phyloP scores from a whole-genome alignment of 2,888 invertebrate genomes.

The Drosophila mimica region DNA sequence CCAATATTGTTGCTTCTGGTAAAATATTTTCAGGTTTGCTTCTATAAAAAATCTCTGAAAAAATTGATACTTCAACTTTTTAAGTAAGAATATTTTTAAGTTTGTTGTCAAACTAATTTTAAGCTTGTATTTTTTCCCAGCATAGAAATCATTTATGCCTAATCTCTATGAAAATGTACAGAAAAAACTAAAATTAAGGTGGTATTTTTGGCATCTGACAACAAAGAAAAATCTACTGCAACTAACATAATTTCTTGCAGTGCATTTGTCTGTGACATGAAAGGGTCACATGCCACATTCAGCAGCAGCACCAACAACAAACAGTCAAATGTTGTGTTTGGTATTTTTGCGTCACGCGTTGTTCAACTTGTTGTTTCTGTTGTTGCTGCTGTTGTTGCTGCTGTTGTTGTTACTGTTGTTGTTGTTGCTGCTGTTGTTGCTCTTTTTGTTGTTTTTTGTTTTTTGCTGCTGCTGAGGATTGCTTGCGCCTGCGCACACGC shows the following conservation, averaged over 20 bases:
- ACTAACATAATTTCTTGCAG: conserved; percentile 44
- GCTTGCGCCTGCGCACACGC: conserved; percentile 80
- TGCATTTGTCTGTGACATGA: conserved; percentile 58
- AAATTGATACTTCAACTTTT: neutral
- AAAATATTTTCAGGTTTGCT: neutral
- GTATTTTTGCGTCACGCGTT: conserved; percentile 83
- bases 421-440: conserved; percentile 35
- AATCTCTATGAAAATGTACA: neutral
- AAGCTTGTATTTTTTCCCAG: neutral
- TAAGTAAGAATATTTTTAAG: neutral
- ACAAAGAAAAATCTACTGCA: neutral
- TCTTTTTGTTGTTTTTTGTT: neutral
- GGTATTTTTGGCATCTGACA: neutral
- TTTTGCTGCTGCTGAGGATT: conserved; percentile 37
- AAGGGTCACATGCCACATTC: conserved; percentile 66
- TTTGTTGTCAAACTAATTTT: neutral
- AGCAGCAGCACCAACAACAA: conserved; percentile 51
- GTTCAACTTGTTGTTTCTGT: conserved; percentile 56
- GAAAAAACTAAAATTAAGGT: neutral
- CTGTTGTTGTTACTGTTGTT: conserved; percentile 38
- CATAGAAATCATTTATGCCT: neutral
- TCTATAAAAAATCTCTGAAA: neutral
- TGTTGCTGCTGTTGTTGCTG: conserved; percentile 22
- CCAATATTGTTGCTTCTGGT: neutral
- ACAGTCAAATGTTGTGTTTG: conserved; percentile 71